Evolutionary conservation across 2,797 vertebrate species (phyloP).

Genomic region (Sebastes glaucus): DNA sequence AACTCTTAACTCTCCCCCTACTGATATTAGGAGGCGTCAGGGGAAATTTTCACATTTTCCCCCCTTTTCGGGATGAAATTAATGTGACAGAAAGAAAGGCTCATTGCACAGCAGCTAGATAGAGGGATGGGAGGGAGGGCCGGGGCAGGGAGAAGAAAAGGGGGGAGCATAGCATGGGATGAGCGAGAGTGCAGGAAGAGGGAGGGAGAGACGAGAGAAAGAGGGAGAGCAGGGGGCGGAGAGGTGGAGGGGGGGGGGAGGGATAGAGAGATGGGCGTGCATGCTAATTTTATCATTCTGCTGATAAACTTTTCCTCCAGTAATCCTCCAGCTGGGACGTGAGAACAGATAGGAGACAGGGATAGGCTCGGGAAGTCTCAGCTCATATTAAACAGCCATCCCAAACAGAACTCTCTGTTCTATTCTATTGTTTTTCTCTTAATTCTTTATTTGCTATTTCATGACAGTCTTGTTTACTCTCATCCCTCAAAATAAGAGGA

Average conservation of each 20-base stretch:
- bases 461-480: conserved; percentile 6
- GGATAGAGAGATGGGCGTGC: conserved; percentile 76
- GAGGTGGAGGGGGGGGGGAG: not conserved
- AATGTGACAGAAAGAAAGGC: conserved; percentile 86
- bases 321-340: conserved; percentile 82
- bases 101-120: conserved; percentile 82
- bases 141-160: conserved; percentile 55
- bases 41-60: conserved; percentile 81
- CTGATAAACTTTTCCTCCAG: conserved; percentile 86
- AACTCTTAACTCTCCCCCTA: conserved; percentile 83
- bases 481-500: conserved; percentile 33
- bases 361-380: conserved; percentile 68
- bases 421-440: conserved; percentile 31
- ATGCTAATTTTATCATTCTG: conserved; percentile 86
- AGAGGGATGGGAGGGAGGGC: conserved; percentile 58
- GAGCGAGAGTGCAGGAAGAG: conserved; percentile 61
- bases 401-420: conserved; percentile 56
- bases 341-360: conserved; percentile 78
- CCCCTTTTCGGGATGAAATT: conserved; percentile 81
- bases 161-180: conserved; percentile 63
- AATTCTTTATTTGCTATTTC: conserved; percentile 38
- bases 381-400: conserved; percentile 70
- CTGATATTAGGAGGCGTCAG: conserved; percentile 83
- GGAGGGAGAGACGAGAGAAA: conserved; percentile 53
- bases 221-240: conserved; percentile 28